phyloP scores from a whole-genome alignment of 2,888 invertebrate genomes.

The Idaea aversata region DNA sequence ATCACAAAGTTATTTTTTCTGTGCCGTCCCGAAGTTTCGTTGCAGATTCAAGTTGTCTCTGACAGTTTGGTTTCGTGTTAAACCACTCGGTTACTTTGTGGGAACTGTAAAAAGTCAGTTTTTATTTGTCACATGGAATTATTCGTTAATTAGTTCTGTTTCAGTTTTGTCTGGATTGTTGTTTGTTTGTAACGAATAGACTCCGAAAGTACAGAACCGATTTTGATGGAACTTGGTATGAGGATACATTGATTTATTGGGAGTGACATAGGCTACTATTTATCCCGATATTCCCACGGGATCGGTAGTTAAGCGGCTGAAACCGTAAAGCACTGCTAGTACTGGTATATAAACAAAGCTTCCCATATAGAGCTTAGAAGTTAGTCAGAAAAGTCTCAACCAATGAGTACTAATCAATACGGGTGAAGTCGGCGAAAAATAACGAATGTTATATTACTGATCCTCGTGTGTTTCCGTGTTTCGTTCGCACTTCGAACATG shows the following conservation, averaged over 20 bases:
- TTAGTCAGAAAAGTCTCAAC: conserved; percentile 13
- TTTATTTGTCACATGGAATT: conserved; percentile 17
- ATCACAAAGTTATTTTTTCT: conserved; percentile 10
- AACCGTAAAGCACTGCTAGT: no score
- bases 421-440: conserved; percentile 73
- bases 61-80: conserved; percentile 23
- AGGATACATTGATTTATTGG: no score
- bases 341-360: neutral
- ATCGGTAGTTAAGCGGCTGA: no score
- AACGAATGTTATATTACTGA: conserved; percentile 74
- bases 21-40: conserved; percentile 21
- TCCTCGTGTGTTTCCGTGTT: conserved; percentile 68
- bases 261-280: no score
- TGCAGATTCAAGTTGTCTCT: conserved; percentile 19
- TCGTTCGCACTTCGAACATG: conserved; percentile 33
- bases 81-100: conserved; percentile 14
- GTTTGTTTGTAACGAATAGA: conserved; percentile 2
- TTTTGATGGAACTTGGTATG: no score
- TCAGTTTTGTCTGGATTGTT: neutral
- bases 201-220: neutral
- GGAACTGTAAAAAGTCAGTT: conserved; percentile 22
- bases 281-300: no score
- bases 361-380: neutral
- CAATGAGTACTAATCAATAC: conserved; percentile 78
- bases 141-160: conserved; percentile 24